phyloP scores from a whole-genome alignment of 2,113 vertebrate species.

The Vanacampus margaritifer region DNA sequence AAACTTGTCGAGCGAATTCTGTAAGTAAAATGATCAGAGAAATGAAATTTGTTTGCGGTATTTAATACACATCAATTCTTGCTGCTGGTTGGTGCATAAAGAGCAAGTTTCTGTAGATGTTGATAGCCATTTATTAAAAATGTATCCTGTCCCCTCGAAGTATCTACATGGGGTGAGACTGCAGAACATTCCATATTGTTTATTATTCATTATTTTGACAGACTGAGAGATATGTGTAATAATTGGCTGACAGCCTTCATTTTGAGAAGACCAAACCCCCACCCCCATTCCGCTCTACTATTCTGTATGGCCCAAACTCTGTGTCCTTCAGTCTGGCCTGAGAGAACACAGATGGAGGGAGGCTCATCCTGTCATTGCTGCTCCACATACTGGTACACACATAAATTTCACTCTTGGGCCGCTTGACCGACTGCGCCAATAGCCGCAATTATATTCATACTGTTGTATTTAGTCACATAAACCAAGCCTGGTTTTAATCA shows the following conservation, averaged over 20 bases:
- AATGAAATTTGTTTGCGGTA: too few relatives aligned
- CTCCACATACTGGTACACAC: slow-evolving; percentile 36
- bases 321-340: slow-evolving; percentile 57
- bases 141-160: background rate
- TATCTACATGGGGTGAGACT: background rate
- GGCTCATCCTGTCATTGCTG: slow-evolving; percentile 57
- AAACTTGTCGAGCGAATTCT: background rate
- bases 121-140: slow-evolving; percentile 2
- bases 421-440: slow-evolving; percentile 17
- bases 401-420: slow-evolving; percentile 24
- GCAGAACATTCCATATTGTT: too few relatives aligned
- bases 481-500: too few relatives aligned
- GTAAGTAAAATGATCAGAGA: too few relatives aligned
- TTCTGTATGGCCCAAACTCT: slow-evolving; percentile 30
- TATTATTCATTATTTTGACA: background rate
- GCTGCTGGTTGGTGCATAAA: background rate
- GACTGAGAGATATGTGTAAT: background rate
- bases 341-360: slow-evolving; percentile 73
- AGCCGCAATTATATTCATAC: background rate
- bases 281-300: slow-evolving; percentile 10
- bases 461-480: background rate
- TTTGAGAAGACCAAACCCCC: background rate
- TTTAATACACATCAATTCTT: background rate
- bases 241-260: background rate
- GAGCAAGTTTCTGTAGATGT: background rate